Percentiles rank a stretch among this genome's conserved stretches.
Conservation (phyloP, 1,140 invertebrate species). For the Bicyclus anynana region DNA sequence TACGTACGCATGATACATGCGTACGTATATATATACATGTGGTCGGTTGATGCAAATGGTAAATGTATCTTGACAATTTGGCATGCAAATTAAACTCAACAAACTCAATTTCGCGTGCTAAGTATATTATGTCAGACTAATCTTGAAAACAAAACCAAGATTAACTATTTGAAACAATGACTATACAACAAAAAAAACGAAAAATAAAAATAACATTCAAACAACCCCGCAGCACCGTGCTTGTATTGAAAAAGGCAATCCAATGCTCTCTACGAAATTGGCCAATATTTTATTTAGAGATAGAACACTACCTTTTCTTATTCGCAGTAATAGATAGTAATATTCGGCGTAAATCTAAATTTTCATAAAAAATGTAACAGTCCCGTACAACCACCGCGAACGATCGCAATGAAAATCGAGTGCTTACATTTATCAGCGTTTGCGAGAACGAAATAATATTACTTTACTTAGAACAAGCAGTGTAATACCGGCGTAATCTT, state of each 20-base stretch:
- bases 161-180: no score
- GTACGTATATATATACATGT: no score
- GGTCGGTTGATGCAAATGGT: no score
- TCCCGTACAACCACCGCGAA: constrained; percentile 13
- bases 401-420: constrained; percentile 37
- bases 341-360: constrained; percentile 17
- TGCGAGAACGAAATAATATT: constrained; percentile 28
- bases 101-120: no score
- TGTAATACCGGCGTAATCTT: constrained; percentile 26
- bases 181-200: no score
- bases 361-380: constrained; percentile 25
- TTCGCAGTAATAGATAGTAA: constrained; percentile 16
- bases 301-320: constrained; percentile 13
- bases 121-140: no score
- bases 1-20: no score
- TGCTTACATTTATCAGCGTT: constrained; percentile 31
- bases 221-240: not conserved
- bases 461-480: constrained; percentile 28
- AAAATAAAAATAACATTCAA: not conserved
- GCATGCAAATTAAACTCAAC: no score
- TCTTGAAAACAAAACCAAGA: no score
- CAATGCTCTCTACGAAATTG: constrained; percentile 21
- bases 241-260: constrained; percentile 7
- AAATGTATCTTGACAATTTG: no score
- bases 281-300: constrained; percentile 19